Evolutionary conservation across 2,888 invertebrate species (phyloP), one percentile per base, ranked within the genome.

Genomic region (Caenorhabditis auriculariae): DNA sequence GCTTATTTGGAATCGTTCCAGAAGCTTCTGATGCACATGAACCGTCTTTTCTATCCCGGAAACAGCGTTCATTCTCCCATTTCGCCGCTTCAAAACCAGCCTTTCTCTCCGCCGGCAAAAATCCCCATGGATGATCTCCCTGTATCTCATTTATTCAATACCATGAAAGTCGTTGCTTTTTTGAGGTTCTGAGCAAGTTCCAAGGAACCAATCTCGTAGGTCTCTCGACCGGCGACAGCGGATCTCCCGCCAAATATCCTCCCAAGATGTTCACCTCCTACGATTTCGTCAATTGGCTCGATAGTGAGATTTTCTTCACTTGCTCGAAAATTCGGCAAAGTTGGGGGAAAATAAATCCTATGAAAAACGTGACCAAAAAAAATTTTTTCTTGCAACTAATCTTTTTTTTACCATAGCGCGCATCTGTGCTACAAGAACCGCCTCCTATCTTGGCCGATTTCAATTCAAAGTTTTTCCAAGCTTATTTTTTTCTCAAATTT

Each of bases 271-370:
- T 75, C 53, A 43, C 72, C 29, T 66, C 74, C 5, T 74, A 60
- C 43, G 66, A 75, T 43, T 60, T 74, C 42, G 48, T 74, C 37
- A 41, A 57, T 35, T 74, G 74, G 74, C 58, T 73, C 17, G 26
- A 26, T 23, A 24, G 44, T 45, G 12, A 6, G 38, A 7, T 19
- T 27, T n/a, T n/a, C n/a, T n/a, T n/a, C n/a, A n/a, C n/a, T n/a
- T n/a, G n/a, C n/a, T n/a, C n/a, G n/a, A n/a, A n/a, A n/a, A n/a
- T n/a, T n/a, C n/a, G n/a, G n/a, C n/a, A n/a, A n/a, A n/a, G n/a
- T n/a, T n/a, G n/a, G n/a, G n/a, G n/a, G n/a, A n/a, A n/a, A n/a
- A n/a, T n/a, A n/a, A n/a, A n/a, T n/a, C n/a, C n/a, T n/a, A n/a
- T n/a, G n/a, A n/a, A n/a, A n/a, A n/a, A n/a, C n/a, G n/a, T n/a